phyloP scores from a whole-genome alignment of 2,888 invertebrate genomes.

The Augiades crinisus region DNA sequence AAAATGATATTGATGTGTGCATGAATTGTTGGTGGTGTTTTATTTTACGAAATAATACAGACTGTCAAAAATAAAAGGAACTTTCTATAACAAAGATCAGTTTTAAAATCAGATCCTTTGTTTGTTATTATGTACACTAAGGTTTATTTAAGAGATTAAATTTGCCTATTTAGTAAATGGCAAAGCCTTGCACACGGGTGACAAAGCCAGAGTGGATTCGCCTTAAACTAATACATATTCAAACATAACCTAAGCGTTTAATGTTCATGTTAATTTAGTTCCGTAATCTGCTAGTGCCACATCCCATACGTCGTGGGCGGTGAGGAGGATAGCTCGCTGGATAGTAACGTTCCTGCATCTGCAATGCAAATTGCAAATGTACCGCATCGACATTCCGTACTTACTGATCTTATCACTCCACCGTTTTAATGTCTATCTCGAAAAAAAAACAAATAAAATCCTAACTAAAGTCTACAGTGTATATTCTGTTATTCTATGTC shows the following conservation, averaged over 20 bases:
- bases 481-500: too few species aligned
- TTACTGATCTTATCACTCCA: constrained; percentile 1
- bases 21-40: too few species aligned
- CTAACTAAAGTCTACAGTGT: too few species aligned
- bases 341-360: constrained; percentile 53
- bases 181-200: too few species aligned
- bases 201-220: neutral
- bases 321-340: constrained; percentile 41
- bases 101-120: too few species aligned
- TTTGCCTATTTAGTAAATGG: too few species aligned
- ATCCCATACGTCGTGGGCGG: constrained; percentile 46
- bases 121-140: too few species aligned
- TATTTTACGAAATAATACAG: too few species aligned
- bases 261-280: constrained; percentile 50
- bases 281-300: constrained; percentile 59
- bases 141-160: too few species aligned
- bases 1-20: too few species aligned
- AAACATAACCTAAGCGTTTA: neutral
- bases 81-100: too few species aligned
- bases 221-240: neutral
- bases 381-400: constrained; percentile 46
- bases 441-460: constrained; percentile 1
- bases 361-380: constrained; percentile 72
- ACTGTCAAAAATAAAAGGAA: too few species aligned
- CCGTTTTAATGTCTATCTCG: constrained; percentile 14